Percentiles rank a stretch among this genome's conserved stretches.
Conservation (phyloP, 2,888 invertebrate genomes). For the Diarsia rubi region DNA sequence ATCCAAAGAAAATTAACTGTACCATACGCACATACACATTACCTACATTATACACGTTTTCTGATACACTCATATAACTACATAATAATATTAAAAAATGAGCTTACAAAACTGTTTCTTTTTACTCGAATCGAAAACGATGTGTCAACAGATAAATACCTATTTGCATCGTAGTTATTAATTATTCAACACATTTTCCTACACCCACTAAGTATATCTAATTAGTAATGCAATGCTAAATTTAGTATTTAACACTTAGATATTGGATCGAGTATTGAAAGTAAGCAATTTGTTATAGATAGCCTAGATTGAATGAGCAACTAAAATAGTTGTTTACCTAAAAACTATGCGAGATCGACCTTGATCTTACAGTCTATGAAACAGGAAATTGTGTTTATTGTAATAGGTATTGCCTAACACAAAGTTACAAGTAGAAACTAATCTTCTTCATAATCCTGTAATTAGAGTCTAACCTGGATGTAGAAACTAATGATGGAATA, state of each 20-base stretch:
- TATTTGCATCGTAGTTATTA: conserved; percentile 24
- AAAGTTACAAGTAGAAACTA: background rate
- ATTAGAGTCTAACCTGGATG: too few species aligned
- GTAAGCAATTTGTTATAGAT: conserved; percentile 36
- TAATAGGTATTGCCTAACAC: background rate
- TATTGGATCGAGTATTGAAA: conserved; percentile 22
- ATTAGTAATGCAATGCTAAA: conserved; percentile 20
- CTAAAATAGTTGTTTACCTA: conserved; percentile 37
- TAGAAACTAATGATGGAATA: background rate
- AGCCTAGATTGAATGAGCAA: conserved; percentile 30
- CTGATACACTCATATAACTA: too few species aligned
- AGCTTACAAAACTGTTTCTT: too few species aligned
- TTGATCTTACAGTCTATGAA: conserved; percentile 31
- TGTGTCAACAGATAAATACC: conserved; percentile 17
- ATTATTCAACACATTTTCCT: conserved; percentile 42
- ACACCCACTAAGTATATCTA: conserved; percentile 5
- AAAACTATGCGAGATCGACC: conserved; percentile 27
- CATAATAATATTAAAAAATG: too few species aligned
- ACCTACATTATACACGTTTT: too few species aligned
- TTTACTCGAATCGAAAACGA: background rate
- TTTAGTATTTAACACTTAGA: conserved; percentile 15
- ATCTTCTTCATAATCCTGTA: too few species aligned
- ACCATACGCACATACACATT: background rate
- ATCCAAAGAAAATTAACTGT: background rate
- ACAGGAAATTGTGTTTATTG: conserved; percentile 36